These are phyloP conservation scores for Synanthedon tipuliformis DNA, from an alignment of 2,888 invertebrate species.

Conservation along the genomic window DNA sequence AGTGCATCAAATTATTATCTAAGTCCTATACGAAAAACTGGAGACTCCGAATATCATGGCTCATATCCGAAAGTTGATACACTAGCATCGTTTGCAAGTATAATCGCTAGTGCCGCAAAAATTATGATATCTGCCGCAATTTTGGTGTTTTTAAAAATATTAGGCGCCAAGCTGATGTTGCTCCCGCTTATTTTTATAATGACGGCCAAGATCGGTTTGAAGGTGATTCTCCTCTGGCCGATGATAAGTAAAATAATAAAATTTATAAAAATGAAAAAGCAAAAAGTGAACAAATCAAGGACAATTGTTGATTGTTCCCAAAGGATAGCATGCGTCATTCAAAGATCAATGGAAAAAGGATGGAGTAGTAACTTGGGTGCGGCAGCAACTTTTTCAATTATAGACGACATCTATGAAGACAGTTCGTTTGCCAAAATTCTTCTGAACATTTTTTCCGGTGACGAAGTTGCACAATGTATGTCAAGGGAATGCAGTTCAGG, in stretches of 20 bases:
- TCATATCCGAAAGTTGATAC: conserved; percentile 50
- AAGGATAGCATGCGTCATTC: conserved; percentile 51
- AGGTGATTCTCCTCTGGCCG: conserved; percentile 56
- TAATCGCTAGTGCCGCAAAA: conserved; percentile 56
- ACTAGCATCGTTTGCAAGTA: conserved; percentile 48
- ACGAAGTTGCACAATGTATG: conserved; percentile 61
- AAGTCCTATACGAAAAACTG: conserved; percentile 46
- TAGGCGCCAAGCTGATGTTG: conserved; percentile 51
- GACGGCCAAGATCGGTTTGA: conserved; percentile 51
- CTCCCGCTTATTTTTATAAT: conserved; percentile 46
- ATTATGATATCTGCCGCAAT: conserved; percentile 56
- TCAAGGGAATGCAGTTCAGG: conserved; percentile 58
- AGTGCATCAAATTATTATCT: conserved; percentile 47
- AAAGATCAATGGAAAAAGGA: conserved; percentile 32
- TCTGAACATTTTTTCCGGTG: conserved; percentile 50
- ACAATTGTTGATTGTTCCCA: conserved; percentile 52
- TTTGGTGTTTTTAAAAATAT: conserved; percentile 48
- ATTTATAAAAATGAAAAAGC: conserved; percentile 56
- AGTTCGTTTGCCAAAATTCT: conserved; percentile 46
- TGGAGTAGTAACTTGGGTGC: conserved; percentile 52
- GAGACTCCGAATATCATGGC: conserved; percentile 30
- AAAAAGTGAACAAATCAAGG: conserved; percentile 42
- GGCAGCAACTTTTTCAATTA: conserved; percentile 49
- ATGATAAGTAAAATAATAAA: conserved; percentile 57
- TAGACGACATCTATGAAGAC: conserved; percentile 53